phyloP scores from a whole-genome alignment of 1,140 invertebrate species.

The Conus betulinus region DNA sequence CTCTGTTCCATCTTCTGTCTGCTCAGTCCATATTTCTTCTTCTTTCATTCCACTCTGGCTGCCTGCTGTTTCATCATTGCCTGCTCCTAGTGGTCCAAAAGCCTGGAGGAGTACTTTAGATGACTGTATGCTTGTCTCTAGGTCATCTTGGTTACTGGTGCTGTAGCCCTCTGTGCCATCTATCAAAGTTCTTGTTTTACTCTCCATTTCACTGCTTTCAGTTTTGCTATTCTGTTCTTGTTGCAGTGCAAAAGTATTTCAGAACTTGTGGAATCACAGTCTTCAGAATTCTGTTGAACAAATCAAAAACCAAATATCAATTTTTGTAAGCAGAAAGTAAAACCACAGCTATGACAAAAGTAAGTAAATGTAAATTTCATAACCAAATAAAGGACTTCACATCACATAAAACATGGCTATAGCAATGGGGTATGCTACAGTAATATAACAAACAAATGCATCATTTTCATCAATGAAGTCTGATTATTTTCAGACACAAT shows the following conservation, averaged over 20 bases:
- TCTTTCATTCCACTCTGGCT: not conserved
- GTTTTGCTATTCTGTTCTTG: not conserved
- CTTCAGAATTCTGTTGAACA: not conserved
- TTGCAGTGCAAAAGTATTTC: not conserved
- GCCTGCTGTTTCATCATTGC: not conserved
- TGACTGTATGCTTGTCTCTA: not conserved
- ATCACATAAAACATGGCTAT: not conserved
- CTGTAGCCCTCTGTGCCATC: not conserved
- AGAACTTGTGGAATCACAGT: not conserved
- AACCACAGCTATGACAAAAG: not conserved
- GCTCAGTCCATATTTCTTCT: slow-evolving; percentile 21
- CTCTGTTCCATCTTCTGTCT: slow-evolving; percentile 25
- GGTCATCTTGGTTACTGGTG: not conserved
- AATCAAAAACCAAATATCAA: not conserved
- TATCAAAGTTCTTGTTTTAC: too few species aligned
- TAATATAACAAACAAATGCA: not conserved
- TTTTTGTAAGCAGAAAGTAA: not conserved
- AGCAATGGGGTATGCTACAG: not conserved
- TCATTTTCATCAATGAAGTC: too few species aligned
- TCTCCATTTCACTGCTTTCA: not conserved
- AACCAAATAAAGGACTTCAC: not conserved
- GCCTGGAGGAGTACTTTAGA: not conserved
- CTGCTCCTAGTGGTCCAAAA: not conserved
- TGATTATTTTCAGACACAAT: too few species aligned
- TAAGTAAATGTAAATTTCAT: not conserved